phyloP scores from a whole-genome alignment of 1,140 invertebrate species.

The Fopius arisanus region DNA sequence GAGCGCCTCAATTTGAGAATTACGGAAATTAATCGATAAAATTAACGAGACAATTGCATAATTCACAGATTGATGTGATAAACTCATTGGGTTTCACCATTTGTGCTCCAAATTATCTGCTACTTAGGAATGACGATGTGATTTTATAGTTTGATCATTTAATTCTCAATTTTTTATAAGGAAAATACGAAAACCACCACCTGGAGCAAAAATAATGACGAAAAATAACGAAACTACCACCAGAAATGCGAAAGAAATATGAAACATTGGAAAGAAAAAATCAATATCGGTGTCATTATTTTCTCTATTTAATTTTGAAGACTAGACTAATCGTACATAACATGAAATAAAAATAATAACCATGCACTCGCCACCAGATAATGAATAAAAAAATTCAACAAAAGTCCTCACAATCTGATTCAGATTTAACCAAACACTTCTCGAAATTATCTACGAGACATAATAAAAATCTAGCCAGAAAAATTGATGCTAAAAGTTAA shows the following conservation, averaged over 20 bases:
- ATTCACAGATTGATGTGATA: background rate
- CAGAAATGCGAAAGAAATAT: background rate
- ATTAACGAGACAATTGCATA: too few species aligned
- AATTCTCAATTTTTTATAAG: too few species aligned
- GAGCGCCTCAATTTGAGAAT: too few species aligned
- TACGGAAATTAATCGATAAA: too few species aligned
- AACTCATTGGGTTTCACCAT: too few species aligned
- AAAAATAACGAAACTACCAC: background rate
- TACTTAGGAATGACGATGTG: too few species aligned
- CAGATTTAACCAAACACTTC: background rate
- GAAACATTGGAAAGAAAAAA: background rate
- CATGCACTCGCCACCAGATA: background rate
- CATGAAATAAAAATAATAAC: background rate
- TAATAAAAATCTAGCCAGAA: background rate
- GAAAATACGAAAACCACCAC: too few species aligned
- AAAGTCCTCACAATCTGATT: background rate
- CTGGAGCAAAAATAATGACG: background rate
- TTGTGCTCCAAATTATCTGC: too few species aligned
- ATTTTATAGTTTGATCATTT: too few species aligned
- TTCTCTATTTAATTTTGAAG: background rate
- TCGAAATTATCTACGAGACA: background rate
- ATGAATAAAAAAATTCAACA: background rate
- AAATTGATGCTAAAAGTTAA: conserved; percentile 34
- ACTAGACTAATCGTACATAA: background rate
- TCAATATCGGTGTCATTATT: background rate